Conservation (phyloP, 2,113 vertebrate species). For the Toxostoma redivivum region DNA sequence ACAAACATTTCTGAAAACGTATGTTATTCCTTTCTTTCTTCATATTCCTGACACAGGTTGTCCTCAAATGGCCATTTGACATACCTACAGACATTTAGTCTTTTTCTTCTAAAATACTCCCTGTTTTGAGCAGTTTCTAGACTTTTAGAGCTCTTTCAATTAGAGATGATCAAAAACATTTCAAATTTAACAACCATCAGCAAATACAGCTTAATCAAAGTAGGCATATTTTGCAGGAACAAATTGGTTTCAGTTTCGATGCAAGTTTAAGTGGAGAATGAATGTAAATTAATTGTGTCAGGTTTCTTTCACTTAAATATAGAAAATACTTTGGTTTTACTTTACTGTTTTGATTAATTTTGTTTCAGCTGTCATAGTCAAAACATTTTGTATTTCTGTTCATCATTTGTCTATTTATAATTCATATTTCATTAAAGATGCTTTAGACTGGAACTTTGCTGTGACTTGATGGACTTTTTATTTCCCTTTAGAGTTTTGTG, state of each 20-base stretch:
- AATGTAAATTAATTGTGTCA: not conserved
- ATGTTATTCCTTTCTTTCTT: not conserved
- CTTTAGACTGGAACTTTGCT: not conserved
- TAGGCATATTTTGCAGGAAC: not conserved
- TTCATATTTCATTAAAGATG: not conserved
- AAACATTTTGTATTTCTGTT: not conserved
- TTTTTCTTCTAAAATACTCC: not conserved
- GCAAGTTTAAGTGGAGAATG: not conserved
- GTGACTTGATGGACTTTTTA: not conserved
- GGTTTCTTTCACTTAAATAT: not conserved
- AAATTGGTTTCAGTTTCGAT: constrained; percentile 13
- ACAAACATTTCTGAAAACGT: not conserved
- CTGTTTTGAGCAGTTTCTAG: not conserved
- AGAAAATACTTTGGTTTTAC: not conserved
- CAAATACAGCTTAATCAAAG: constrained; percentile 7
- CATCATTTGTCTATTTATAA: not conserved
- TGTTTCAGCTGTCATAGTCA: not conserved
- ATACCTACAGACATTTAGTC: not conserved
- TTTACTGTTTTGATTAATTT: not conserved
- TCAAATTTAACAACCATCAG: not conserved
- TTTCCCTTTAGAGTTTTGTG: not conserved
- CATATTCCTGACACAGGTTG: not conserved
- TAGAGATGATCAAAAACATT: constrained; percentile 10
- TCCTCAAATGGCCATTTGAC: not conserved
- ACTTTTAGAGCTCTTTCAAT: not conserved